These are phyloP conservation scores for Lasioglossum albipes DNA, from an alignment of 1,140 invertebrate species.

Conservation along the genomic window DNA sequence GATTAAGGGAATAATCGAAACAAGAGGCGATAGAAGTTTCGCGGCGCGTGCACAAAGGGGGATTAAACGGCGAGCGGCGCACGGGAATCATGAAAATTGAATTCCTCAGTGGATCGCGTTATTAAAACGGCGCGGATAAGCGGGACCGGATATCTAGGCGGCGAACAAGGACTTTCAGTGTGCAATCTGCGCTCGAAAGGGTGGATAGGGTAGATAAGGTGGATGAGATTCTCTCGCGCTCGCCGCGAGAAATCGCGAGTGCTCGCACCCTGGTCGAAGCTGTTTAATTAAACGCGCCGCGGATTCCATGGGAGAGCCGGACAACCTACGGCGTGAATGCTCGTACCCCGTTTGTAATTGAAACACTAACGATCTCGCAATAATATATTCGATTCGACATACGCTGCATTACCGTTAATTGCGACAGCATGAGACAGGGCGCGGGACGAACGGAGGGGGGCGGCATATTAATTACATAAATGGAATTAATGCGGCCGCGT, in stretches of 20 bases:
- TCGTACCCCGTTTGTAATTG: neutral
- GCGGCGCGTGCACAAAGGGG: too few relatives aligned
- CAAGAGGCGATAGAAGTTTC: too few relatives aligned
- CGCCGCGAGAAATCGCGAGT: neutral
- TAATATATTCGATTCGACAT: constrained; percentile 29
- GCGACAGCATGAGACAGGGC: neutral
- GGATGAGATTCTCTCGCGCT: neutral
- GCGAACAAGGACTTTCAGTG: neutral
- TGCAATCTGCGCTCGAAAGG: too few relatives aligned
- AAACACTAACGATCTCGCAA: constrained; percentile 26
- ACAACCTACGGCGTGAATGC: too few relatives aligned
- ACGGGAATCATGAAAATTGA: neutral
- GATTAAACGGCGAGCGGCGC: neutral
- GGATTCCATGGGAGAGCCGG: neutral
- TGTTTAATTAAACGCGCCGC: constrained; percentile 12
- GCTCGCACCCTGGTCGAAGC: neutral
- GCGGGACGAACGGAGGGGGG: too few relatives aligned
- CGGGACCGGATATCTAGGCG: neutral
- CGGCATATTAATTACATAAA: constrained; percentile 43
- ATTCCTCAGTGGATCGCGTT: neutral
- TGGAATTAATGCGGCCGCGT: constrained; percentile 23
- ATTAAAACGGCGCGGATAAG: neutral
- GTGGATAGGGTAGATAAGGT: too few relatives aligned
- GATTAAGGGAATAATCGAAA: too few relatives aligned
- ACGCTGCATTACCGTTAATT: constrained; percentile 39